Conservation (phyloP, 2,113 vertebrate genomes). For the Catharus bicknelli region DNA sequence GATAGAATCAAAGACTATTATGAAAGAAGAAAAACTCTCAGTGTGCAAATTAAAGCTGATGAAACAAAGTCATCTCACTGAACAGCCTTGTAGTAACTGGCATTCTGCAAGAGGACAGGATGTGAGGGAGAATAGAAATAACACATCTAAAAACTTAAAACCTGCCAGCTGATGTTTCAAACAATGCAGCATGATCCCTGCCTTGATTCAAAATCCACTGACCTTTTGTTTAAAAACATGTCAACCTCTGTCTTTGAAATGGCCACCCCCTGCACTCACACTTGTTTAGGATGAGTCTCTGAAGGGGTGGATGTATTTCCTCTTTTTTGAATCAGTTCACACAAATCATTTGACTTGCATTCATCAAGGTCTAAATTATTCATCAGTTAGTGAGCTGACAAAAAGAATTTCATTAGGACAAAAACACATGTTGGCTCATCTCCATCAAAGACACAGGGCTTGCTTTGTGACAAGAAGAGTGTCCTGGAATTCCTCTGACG, state of each 20-base stretch:
- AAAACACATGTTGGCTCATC: conserved; percentile 5
- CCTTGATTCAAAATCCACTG: neutral
- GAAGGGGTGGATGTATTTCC: neutral
- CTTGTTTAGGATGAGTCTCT: neutral
- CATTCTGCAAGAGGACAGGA: neutral
- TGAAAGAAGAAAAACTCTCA: neutral
- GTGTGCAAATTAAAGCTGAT: neutral
- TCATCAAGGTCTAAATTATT: conserved; percentile 43
- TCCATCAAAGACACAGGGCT: conserved; percentile 23
- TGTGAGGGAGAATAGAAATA: neutral
- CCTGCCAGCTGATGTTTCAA: neutral
- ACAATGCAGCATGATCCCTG: neutral
- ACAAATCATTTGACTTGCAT: neutral
- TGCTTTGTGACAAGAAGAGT: neutral
- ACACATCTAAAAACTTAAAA: neutral
- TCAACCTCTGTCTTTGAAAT: neutral
- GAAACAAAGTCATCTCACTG: neutral
- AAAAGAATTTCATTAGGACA: conserved; percentile 28
- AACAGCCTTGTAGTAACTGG: neutral
- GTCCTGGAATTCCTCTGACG: neutral
- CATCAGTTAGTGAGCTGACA: conserved; percentile 27
- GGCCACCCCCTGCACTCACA: neutral
- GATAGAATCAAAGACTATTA: neutral
- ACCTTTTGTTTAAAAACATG: neutral
- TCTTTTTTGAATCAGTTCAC: neutral